phyloP scores from a whole-genome alignment of 2,113 vertebrate genomes.

The Bagarius yarrelli region DNA sequence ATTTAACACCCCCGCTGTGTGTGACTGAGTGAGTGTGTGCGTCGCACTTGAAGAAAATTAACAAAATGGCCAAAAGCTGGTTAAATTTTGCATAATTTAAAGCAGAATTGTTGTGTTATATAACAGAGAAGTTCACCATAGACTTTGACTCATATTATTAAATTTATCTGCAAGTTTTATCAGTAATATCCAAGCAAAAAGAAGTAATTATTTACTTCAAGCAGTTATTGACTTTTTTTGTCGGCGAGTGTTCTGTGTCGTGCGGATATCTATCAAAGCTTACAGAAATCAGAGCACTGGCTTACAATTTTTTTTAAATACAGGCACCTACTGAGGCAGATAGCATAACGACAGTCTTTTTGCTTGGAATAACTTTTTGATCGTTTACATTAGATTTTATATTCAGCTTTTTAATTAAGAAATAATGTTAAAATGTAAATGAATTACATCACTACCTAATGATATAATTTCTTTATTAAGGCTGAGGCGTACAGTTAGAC shows the following conservation, averaged over 20 bases:
- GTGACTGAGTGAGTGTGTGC: constrained; percentile 28
- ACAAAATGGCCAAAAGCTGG: constrained; percentile 46
- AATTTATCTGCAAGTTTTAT: neutral
- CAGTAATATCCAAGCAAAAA: neutral
- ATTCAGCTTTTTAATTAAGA: too few relatives aligned
- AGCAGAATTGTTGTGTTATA: constrained; percentile 25
- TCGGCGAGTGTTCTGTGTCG: too few relatives aligned
- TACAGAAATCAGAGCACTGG: neutral
- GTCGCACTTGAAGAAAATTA: constrained; percentile 41
- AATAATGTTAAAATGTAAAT: too few relatives aligned
- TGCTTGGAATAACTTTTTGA: too few relatives aligned
- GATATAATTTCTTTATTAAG: too few relatives aligned
- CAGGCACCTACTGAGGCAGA: too few relatives aligned
- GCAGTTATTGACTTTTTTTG: neutral
- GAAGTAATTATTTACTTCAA: neutral
- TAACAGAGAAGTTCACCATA: constrained; percentile 22
- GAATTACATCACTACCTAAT: too few relatives aligned
- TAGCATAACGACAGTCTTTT: too few relatives aligned
- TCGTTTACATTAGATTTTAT: too few relatives aligned
- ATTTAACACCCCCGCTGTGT: constrained; percentile 55
- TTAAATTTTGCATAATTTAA: constrained; percentile 35
- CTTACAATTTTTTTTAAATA: neutral
- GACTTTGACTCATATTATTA: neutral
- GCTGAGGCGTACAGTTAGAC: too few relatives aligned
- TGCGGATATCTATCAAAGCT: too few relatives aligned